A percentile compares a stretch with the other conserved stretches of the same genome.
Evolutionary conservation across 1,140 invertebrate genomes (phyloP).

Genomic region (Brachionus koreanus): DNA sequence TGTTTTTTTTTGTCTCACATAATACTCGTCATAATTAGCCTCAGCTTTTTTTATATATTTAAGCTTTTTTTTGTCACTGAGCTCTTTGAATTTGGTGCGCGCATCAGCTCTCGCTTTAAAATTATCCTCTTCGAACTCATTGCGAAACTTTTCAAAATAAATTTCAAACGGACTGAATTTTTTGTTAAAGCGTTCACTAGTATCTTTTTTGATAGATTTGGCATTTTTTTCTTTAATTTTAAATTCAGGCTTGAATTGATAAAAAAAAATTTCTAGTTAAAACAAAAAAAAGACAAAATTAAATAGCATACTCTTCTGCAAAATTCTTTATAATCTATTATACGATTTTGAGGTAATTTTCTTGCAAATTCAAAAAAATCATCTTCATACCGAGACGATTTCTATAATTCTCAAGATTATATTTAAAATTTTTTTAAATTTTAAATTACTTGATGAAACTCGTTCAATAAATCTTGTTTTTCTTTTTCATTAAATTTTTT

Average conservation of each 20-base stretch:
- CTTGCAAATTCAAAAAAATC: neutral
- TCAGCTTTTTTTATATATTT: conserved; percentile 37
- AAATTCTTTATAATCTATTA: conserved; percentile 25
- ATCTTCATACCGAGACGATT: neutral
- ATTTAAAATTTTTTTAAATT: no score
- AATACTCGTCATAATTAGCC: neutral
- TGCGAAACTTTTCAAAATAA: neutral
- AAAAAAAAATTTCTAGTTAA: neutral
- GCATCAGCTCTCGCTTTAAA: neutral
- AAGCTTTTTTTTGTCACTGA: conserved; percentile 6
- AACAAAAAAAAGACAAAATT: neutral
- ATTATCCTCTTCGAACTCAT: neutral
- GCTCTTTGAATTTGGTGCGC: neutral
- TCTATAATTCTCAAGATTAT: neutral
- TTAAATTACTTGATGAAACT: neutral
- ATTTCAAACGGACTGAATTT: neutral
- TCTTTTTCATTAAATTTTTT: neutral
- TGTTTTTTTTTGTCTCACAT: no score
- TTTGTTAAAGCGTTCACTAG: neutral
- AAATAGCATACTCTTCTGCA: neutral
- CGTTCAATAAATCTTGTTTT: neutral
- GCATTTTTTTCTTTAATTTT: neutral
- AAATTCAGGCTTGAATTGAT: neutral
- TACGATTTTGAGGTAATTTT: neutral
- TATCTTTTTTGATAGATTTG: neutral